A percentile compares a stretch with the other conserved stretches of the same genome.
Conservation (phyloP, 1,140 invertebrate species). For the Popillia japonica region DNA sequence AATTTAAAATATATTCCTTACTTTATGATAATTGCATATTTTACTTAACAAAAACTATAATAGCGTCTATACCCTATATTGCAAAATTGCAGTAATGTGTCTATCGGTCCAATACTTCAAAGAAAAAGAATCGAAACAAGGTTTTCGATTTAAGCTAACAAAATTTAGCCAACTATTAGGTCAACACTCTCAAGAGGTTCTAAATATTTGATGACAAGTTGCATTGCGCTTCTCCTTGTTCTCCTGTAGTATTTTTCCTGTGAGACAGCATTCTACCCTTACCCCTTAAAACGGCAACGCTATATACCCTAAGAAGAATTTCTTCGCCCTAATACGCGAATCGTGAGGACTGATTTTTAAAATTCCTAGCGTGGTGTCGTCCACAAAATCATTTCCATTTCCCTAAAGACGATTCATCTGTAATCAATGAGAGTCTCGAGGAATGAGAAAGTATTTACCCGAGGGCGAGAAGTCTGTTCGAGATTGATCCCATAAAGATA, state of each 20-base stretch:
- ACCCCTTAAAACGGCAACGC: neutral
- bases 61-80: too few relatives aligned
- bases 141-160: neutral
- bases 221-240: slow-evolving; percentile 48
- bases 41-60: too few relatives aligned
- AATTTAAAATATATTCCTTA: too few relatives aligned
- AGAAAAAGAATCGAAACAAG: neutral
- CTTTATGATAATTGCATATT: too few relatives aligned
- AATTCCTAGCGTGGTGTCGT: slow-evolving; percentile 49
- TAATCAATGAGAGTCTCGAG: slow-evolving; percentile 54
- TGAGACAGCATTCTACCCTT: neutral
- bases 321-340: neutral
- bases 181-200: slow-evolving; percentile 49
- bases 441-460: neutral
- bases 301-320: neutral
- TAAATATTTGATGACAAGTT: slow-evolving; percentile 60
- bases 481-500: slow-evolving; percentile 39
- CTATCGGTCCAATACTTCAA: neutral
- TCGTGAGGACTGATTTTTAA: slow-evolving; percentile 55
- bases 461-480: neutral
- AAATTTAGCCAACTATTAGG: slow-evolving; percentile 47
- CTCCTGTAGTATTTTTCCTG: neutral
- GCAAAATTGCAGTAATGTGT: too few relatives aligned
- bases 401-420: slow-evolving; percentile 52
- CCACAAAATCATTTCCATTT: slow-evolving; percentile 52